Conservation (phyloP, 1,140 invertebrate genomes). For the Pseudoatta argentina region DNA sequence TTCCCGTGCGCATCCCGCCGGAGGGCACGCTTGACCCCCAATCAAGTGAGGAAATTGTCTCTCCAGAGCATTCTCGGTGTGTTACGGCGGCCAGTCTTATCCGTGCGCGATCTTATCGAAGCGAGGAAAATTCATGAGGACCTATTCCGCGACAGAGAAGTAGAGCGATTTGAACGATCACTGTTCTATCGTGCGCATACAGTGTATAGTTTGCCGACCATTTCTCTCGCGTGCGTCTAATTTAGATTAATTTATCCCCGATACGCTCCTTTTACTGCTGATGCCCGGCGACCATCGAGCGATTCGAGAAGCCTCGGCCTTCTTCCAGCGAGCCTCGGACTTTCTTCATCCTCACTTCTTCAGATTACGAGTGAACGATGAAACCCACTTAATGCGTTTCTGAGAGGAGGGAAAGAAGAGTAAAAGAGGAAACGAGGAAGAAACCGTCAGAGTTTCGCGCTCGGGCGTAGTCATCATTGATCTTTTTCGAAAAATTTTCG, state of each 20-base stretch:
- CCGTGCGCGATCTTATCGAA: not conserved
- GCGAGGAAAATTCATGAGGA: conserved; percentile 3
- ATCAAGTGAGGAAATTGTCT: conserved; percentile 79
- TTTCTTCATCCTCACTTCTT: conserved; percentile 49
- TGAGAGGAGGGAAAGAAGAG: conserved; percentile 20
- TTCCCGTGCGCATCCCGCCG: conserved; percentile 24
- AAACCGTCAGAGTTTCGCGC: conserved; percentile 8
- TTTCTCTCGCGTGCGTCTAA: conserved; percentile 23
- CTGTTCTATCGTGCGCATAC: not conserved
- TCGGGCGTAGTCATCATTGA: not conserved
- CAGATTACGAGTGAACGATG: not conserved
- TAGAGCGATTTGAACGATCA: conserved; percentile 8
- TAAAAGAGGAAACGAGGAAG: conserved; percentile 20
- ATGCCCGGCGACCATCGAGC: not conserved
- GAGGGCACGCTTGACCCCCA: conserved; percentile 80
- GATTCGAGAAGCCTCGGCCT: not conserved
- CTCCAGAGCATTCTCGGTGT: conserved; percentile 60
- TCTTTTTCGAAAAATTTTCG: not conserved
- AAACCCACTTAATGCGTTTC: conserved; percentile 20
- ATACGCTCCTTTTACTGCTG: conserved; percentile 11
- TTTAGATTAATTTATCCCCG: conserved; percentile 32
- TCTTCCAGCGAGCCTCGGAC: conserved; percentile 6
- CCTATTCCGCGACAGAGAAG: not conserved
- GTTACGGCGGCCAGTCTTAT: not conserved
- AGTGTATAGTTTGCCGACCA: not conserved